Conservation (phyloP, 2,113 vertebrate genomes). For the Gymnobelideus leadbeateri region DNA sequence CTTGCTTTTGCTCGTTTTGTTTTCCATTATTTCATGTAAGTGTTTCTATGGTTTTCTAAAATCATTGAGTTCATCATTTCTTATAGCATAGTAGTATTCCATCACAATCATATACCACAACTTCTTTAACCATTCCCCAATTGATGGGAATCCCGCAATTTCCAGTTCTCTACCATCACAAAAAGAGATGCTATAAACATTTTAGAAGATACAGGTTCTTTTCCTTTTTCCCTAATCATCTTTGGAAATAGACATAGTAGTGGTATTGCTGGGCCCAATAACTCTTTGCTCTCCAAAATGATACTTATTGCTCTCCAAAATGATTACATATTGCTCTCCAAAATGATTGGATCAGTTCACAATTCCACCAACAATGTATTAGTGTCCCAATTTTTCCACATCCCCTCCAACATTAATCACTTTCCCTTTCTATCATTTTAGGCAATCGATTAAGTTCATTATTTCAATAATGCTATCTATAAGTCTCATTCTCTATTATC, state of each 20-base stretch:
- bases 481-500: neutral
- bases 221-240: neutral
- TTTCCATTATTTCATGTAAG: neutral
- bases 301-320: neutral
- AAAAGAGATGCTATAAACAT: neutral
- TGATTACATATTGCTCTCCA: neutral
- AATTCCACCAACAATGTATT: neutral
- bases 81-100: neutral
- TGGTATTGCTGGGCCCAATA: neutral
- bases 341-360: neutral
- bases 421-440: neutral
- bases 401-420: neutral
- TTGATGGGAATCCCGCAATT: neutral
- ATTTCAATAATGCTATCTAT: neutral
- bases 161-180: neutral
- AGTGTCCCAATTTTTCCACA: neutral
- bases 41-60: neutral
- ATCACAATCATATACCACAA: neutral
- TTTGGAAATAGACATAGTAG: neutral
- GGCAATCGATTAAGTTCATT: neutral
- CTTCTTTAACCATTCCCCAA: neutral
- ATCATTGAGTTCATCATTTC: neutral
- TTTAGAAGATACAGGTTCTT: neutral
- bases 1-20: neutral
- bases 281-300: neutral